A percentile compares a stretch with the other conserved stretches of the same genome.
These are phyloP conservation scores for Amorpha juglandis DNA, from an alignment of 2,888 invertebrate species.

Conservation along the genomic window DNA sequence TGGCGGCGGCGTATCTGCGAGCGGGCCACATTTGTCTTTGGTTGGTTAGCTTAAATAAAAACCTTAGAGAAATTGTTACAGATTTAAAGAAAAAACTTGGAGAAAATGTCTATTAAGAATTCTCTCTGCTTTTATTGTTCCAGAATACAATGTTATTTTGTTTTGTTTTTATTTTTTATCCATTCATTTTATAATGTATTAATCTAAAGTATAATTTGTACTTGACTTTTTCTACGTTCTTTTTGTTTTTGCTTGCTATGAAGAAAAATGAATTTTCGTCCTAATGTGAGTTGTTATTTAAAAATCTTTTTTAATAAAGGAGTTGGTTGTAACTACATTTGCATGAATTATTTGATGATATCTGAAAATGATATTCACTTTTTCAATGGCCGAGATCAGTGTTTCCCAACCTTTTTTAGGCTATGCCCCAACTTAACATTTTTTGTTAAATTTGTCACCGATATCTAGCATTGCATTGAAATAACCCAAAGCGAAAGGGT, in stretches of 20 bases:
- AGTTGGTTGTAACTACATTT: background rate
- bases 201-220: slow-evolving; percentile 18
- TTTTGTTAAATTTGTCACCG: too few relatives aligned
- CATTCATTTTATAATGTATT: slow-evolving; percentile 18
- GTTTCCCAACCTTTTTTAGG: too few relatives aligned
- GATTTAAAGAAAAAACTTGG: slow-evolving; percentile 14
- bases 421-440: too few relatives aligned
- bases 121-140: slow-evolving; percentile 13
- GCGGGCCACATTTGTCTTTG: slow-evolving; percentile 17
- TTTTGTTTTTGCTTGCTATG: background rate
- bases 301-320: background rate
- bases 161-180: slow-evolving; percentile 14
- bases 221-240: background rate
- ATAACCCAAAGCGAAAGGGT: too few relatives aligned
- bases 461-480: too few relatives aligned
- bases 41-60: slow-evolving; percentile 21
- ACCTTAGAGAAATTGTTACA: slow-evolving; percentile 18
- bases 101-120: slow-evolving; percentile 14
- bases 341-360: background rate
- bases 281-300: slow-evolving; percentile 7
- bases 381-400: too few relatives aligned
- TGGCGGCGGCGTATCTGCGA: slow-evolving; percentile 7
- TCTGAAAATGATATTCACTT: background rate
- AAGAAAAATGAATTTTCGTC: background rate
- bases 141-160: slow-evolving; percentile 6